Evolutionary conservation across 2,888 invertebrate genomes (phyloP).

Genomic region (Chrysotoxum bicinctum): DNA sequence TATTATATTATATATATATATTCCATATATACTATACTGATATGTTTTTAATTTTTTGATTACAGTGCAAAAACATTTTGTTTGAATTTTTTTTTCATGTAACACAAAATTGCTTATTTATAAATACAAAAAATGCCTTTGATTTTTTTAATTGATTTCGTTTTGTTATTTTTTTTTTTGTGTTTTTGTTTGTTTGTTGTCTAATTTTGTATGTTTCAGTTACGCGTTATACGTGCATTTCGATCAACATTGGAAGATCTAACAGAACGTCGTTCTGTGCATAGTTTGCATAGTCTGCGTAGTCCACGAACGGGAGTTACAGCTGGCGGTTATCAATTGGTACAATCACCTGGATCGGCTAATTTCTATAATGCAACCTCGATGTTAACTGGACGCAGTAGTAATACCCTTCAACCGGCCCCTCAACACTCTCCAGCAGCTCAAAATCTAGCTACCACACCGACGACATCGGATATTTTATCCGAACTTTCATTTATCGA

Average conservation of each 20-base stretch:
- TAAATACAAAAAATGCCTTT: conserved; percentile 22
- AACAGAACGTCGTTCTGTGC: conserved; percentile 99
- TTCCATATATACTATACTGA: conserved; percentile 1
- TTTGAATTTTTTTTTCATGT: conserved; percentile 11
- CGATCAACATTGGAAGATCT: conserved; percentile 99
- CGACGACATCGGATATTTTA: conserved; percentile 79
- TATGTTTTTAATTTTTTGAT: conserved; percentile 38
- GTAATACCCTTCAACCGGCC: conserved; percentile 74
- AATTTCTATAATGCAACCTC: conserved; percentile 78
- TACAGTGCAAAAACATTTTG: not conserved
- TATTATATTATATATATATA: not conserved
- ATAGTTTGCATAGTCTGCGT: conserved; percentile 97
- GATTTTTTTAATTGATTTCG: conserved; percentile 63
- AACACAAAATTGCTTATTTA: conserved; percentile 32
- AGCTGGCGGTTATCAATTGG: conserved; percentile 73
- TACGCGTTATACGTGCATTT: conserved; percentile 99
- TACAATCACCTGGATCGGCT: conserved; percentile 74
- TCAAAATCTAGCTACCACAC: conserved; percentile 74
- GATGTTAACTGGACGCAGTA: conserved; percentile 75
- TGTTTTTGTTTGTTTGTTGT: conserved; percentile 79
- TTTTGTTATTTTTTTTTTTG: conserved; percentile 74
- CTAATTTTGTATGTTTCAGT: conserved; percentile 88
- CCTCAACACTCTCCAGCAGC: conserved; percentile 74
- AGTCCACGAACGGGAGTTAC: conserved; percentile 88
- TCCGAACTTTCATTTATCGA: conserved; percentile 88